Evolutionary conservation across 37 sponge, comb jelly and placozoan genomes (phyloP).

Genomic region (Axinella damicornis): DNA sequence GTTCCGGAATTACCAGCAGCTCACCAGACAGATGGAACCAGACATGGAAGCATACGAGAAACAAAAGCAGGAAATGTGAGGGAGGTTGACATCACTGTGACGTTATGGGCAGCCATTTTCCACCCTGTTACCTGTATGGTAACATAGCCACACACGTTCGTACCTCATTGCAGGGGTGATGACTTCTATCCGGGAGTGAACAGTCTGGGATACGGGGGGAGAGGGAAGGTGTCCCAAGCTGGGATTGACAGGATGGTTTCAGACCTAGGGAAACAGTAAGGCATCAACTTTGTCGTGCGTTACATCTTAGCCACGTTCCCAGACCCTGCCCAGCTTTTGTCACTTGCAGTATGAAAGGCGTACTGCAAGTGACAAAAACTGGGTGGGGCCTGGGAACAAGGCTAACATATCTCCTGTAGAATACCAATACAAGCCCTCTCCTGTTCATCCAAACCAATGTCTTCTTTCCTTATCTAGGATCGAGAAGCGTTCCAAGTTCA

Average conservation of each 20-base stretch:
- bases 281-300: neutral
- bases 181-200: conserved; percentile 83
- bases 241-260: conserved; percentile 93
- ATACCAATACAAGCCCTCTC: too few species aligned
- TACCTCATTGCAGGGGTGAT: conserved; percentile 37
- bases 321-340: too few species aligned
- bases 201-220: conserved; percentile 64
- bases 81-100: conserved; percentile 3
- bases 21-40: conserved; percentile 86
- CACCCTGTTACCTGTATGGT: too few species aligned
- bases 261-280: conserved; percentile 93
- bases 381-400: too few species aligned
- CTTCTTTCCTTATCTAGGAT: conserved; percentile 43
- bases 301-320: too few species aligned
- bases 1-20: conserved; percentile 92
- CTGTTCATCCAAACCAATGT: too few species aligned
- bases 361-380: too few species aligned
- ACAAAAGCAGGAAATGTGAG: conserved; percentile 78
- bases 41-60: conserved; percentile 82
- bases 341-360: too few species aligned
- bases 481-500: conserved; percentile 91
- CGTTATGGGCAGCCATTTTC: too few species aligned
- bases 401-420: too few species aligned
- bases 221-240: conserved; percentile 52
- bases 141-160: too few species aligned